These are phyloP conservation scores for Drosophila diplacantha DNA, from an alignment of 2,888 invertebrate genomes.

Conservation along the genomic window DNA sequence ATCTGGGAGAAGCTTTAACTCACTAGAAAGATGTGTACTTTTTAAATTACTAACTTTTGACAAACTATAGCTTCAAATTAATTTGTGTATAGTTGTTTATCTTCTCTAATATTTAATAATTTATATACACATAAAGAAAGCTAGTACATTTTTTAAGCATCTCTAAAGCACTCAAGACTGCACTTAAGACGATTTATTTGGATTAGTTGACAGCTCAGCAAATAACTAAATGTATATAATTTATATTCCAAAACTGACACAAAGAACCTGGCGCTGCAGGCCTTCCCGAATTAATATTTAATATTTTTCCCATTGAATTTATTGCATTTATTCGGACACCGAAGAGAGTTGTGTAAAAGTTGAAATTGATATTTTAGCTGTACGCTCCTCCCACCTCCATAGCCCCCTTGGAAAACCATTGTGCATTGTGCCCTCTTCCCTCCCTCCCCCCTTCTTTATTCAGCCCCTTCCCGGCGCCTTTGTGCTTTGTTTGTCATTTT, in stretches of 20 bases:
- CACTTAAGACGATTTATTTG: background rate
- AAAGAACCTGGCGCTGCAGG: background rate
- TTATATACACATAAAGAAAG: background rate
- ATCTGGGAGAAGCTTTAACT: too few species aligned
- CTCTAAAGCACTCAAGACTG: background rate
- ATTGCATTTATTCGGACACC: conserved; percentile 17
- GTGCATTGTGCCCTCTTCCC: conserved; percentile 21
- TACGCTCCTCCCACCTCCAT: background rate
- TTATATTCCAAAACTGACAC: background rate
- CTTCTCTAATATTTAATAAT: background rate
- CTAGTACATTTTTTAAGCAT: background rate
- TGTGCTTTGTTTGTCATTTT: conserved; percentile 53
- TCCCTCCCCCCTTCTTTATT: background rate
- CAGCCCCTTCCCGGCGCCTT: conserved; percentile 14
- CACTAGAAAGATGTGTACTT: too few species aligned
- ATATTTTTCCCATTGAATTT: conserved; percentile 5
- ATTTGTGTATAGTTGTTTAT: background rate
- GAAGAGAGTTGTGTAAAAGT: conserved; percentile 10
- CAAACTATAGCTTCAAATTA: background rate
- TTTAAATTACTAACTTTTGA: background rate
- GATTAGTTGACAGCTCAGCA: background rate
- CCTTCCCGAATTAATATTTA: background rate
- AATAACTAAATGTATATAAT: background rate
- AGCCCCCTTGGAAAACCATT: conserved; percentile 11
- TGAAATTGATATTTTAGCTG: conserved; percentile 22